Evolutionary conservation across 2,113 vertebrate species (phyloP).

Genomic region (Crotalus viridis): DNA sequence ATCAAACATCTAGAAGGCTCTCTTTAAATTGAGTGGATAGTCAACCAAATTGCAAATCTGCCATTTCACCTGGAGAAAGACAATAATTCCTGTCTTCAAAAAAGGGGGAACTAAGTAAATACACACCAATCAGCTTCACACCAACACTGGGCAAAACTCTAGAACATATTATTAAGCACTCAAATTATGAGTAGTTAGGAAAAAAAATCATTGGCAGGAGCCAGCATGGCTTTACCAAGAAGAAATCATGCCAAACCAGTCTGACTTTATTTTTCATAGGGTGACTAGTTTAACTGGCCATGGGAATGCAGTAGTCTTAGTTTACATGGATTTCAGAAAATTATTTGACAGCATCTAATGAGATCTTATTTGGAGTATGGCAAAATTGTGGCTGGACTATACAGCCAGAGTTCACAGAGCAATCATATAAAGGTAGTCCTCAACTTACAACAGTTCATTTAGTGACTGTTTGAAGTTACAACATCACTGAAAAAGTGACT

Average conservation of each 20-base stretch:
- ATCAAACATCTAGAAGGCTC: background rate
- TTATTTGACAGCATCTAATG: background rate
- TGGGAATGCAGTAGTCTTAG: background rate
- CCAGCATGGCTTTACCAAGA: background rate
- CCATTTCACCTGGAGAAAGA: background rate
- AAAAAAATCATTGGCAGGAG: background rate
- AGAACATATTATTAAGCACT: background rate
- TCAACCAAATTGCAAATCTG: background rate
- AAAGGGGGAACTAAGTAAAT: background rate
- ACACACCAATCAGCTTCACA: background rate
- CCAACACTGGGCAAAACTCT: background rate
- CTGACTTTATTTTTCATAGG: background rate
- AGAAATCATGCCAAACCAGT: background rate
- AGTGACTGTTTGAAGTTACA: background rate
- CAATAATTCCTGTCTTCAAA: background rate
- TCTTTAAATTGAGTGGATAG: background rate
- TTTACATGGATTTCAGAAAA: background rate
- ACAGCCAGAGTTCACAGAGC: too few species aligned
- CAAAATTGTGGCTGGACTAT: background rate
- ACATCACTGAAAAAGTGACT: background rate
- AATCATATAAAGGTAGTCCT: background rate
- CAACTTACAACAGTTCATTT: too few species aligned
- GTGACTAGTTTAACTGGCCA: background rate
- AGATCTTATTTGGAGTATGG: background rate
- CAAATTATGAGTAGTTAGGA: background rate